Conservation (phyloP, 2,888 invertebrate species). For the Lycocerus yunnanus region DNA sequence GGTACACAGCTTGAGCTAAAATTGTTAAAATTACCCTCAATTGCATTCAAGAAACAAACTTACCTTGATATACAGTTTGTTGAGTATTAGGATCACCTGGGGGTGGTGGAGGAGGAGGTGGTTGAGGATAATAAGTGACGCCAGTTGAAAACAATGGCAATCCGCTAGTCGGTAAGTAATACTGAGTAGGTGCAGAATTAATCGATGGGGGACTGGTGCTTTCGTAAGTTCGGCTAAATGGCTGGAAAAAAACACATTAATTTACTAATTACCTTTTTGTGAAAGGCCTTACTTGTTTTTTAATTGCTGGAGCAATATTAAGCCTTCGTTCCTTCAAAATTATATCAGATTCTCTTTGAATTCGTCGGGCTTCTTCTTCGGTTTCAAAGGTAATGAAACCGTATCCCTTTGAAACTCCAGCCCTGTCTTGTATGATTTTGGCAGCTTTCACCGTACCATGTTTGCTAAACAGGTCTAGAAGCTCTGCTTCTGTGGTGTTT, state of each 20-base stretch:
- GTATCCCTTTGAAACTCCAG: conserved; percentile 93
- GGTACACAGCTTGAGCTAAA: conserved; percentile 51
- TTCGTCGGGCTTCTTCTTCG: conserved; percentile 80
- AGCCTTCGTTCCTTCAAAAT: conserved; percentile 79
- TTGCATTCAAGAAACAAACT: conserved; percentile 18
- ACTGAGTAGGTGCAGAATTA: conserved; percentile 52
- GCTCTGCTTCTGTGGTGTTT: conserved; percentile 89
- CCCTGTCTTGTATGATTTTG: conserved; percentile 93
- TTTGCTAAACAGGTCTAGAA: conserved; percentile 88
- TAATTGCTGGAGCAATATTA: conserved; percentile 85
- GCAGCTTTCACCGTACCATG: conserved; percentile 90
- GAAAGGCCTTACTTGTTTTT: conserved; percentile 65
- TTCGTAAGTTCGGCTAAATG: conserved; percentile 60
- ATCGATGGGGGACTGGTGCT: conserved; percentile 61
- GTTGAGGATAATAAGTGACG: conserved; percentile 51
- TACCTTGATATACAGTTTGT: conserved; percentile 52
- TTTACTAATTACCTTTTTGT: conserved; percentile 4
- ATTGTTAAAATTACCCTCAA: neutral
- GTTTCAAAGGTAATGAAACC: conserved; percentile 85
- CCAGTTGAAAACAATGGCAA: conserved; percentile 51
- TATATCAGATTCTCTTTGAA: conserved; percentile 76
- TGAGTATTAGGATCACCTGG: conserved; percentile 47
- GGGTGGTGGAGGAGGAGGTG: conserved; percentile 39
- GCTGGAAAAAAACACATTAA: conserved; percentile 38
- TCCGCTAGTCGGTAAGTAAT: conserved; percentile 52